Percentiles rank a stretch among this genome's conserved stretches.
Conservation (phyloP, 2,888 invertebrate species). For the Heteropelma amictum region DNA sequence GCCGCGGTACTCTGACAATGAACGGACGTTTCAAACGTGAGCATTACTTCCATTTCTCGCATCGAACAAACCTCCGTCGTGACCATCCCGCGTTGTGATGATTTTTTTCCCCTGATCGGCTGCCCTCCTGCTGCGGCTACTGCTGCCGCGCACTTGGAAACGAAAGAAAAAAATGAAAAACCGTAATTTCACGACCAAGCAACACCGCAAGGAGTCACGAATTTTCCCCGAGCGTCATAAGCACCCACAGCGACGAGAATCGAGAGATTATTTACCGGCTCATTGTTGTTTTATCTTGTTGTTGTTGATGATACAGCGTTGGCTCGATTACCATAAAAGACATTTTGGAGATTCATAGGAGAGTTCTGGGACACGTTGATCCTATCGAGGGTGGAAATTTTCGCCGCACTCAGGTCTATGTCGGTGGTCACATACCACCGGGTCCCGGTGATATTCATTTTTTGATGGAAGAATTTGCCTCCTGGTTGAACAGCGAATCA, state of each 20-base stretch:
- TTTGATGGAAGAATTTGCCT: constrained; percentile 92
- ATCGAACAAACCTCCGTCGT: constrained; percentile 30
- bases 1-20: constrained; percentile 64
- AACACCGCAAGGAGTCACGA: too few species aligned
- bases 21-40: constrained; percentile 64
- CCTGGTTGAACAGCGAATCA: constrained; percentile 95
- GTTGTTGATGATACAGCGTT: constrained; percentile 78
- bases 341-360: constrained; percentile 93
- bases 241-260: background rate
- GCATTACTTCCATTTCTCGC: constrained; percentile 56
- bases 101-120: too few species aligned
- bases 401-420: constrained; percentile 93
- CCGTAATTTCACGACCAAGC: too few species aligned
- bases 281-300: background rate
- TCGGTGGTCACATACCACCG: constrained; percentile 96
- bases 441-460: constrained; percentile 88
- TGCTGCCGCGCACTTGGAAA: too few species aligned
- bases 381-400: constrained; percentile 94
- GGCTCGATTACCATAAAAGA: constrained; percentile 90
- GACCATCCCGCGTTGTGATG: constrained; percentile 17
- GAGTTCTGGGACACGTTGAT: constrained; percentile 96
- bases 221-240: too few species aligned
- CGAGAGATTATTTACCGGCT: background rate
- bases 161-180: too few species aligned
- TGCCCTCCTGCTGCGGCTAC: too few species aligned